Evolutionary conservation across 2,888 invertebrate genomes (phyloP).

Genomic region (Malthinus flaveolus): DNA sequence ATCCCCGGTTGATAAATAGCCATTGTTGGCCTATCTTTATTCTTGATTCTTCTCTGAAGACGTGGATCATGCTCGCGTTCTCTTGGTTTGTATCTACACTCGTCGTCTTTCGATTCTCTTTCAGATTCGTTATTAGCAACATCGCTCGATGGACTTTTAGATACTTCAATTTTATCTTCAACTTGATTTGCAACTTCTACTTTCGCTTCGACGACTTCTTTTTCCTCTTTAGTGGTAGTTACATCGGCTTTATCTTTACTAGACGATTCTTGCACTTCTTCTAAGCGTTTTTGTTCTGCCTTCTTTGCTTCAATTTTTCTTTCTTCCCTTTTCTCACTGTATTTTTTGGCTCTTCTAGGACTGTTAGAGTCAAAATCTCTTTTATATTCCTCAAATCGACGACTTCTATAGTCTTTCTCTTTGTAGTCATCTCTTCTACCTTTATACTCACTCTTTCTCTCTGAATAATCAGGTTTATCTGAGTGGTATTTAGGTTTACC

Average conservation of each 20-base stretch:
- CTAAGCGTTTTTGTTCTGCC: conserved; percentile 43
- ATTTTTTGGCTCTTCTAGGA: conserved; percentile 50
- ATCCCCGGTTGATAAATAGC: conserved; percentile 90
- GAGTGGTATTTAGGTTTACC: conserved; percentile 44
- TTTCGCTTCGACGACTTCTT: neutral
- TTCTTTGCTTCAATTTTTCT: conserved; percentile 49
- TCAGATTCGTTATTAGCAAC: neutral
- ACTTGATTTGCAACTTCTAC: conserved; percentile 14
- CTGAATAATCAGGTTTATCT: conserved; percentile 36
- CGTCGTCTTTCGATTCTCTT: neutral
- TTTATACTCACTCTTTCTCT: conserved; percentile 33
- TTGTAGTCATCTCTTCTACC: conserved; percentile 33
- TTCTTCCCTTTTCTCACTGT: conserved; percentile 53
- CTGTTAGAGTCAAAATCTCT: conserved; percentile 34
- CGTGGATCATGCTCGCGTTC: conserved; percentile 57
- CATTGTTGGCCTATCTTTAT: conserved; percentile 83
- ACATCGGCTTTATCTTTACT: neutral
- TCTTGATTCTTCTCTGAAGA: conserved; percentile 60
- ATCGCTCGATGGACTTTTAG: neutral
- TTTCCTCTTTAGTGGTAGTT: neutral
- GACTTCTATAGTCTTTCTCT: conserved; percentile 40
- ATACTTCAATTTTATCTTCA: neutral
- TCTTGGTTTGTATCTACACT: conserved; percentile 23
- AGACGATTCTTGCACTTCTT: conserved; percentile 3
- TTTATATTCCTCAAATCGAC: conserved; percentile 41